phyloP scores from a whole-genome alignment of 1,140 invertebrate genomes.

The Liolophura sinensis region DNA sequence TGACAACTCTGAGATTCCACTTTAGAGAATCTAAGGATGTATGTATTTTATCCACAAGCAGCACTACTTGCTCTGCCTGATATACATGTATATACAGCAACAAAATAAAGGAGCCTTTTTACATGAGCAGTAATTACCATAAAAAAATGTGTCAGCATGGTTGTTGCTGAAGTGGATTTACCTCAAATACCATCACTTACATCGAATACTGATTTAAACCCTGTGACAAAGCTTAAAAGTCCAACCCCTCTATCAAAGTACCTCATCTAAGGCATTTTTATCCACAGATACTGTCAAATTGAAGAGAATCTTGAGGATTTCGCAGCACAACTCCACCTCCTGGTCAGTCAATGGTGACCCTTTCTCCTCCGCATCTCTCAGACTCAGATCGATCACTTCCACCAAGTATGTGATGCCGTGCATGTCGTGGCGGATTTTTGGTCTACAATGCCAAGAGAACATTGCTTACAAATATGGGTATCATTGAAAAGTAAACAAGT shows the following conservation, averaged over 20 bases:
- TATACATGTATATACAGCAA: too few species aligned
- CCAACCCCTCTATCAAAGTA: slow-evolving; percentile 25
- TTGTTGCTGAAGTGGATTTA: not conserved
- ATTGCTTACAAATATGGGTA: not conserved
- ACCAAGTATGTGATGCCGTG: slow-evolving; percentile 81
- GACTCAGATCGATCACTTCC: slow-evolving; percentile 76
- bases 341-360: slow-evolving; percentile 62
- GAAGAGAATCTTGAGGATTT: slow-evolving; percentile 88
- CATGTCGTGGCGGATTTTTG: slow-evolving; percentile 73
- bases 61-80: too few species aligned
- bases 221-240: too few species aligned
- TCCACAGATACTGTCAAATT: slow-evolving; percentile 73
- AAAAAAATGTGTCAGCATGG: not conserved
- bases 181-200: slow-evolving; percentile 11
- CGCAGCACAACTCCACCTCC: slow-evolving; percentile 73
- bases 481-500: slow-evolving; percentile 12
- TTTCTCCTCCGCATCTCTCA: slow-evolving; percentile 57
- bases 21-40: too few species aligned
- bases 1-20: too few species aligned
- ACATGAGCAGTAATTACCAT: too few species aligned
- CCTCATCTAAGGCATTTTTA: slow-evolving; percentile 59
- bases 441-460: slow-evolving; percentile 57
- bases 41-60: too few species aligned
- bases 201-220: slow-evolving; percentile 52
- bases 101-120: too few species aligned